Conservation (phyloP, 2,113 vertebrate genomes). For the Lycaon pictus region DNA sequence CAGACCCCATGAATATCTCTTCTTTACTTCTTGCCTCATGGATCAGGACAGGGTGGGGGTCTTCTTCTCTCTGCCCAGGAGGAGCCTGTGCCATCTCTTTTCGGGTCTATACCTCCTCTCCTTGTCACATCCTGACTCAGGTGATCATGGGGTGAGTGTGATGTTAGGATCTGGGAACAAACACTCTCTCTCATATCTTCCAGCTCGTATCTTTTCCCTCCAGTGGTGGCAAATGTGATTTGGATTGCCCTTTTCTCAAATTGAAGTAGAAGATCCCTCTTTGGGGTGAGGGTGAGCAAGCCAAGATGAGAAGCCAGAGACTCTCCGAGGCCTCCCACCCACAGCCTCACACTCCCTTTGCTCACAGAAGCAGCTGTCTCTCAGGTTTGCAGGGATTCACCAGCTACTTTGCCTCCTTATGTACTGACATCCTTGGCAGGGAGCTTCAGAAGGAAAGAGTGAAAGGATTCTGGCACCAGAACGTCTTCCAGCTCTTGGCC, state of each 20-base stretch:
- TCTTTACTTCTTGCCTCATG: background rate
- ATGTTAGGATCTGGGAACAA: background rate
- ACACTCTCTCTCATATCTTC: background rate
- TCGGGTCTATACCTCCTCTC: background rate
- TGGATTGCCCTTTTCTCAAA: background rate
- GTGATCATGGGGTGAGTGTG: background rate
- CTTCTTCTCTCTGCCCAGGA: background rate
- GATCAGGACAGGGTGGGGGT: no score
- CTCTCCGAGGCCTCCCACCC: background rate
- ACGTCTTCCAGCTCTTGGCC: accelerated
- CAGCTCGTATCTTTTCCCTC: background rate
- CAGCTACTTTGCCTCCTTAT: background rate
- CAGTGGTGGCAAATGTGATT: background rate
- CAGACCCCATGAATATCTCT: background rate
- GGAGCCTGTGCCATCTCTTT: background rate
- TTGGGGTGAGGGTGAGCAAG: no score
- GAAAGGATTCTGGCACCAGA: background rate
- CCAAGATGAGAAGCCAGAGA: no score
- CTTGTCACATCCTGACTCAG: background rate
- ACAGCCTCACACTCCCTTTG: background rate
- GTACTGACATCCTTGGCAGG: background rate
- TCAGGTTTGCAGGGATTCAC: accelerated
- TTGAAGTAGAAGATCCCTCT: background rate
- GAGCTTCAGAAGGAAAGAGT: background rate
- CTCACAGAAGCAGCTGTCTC: background rate